Base-by-base conservation (phyloP, 2,888 invertebrate genomes). In the Microctonus aethiopoides region DNA sequence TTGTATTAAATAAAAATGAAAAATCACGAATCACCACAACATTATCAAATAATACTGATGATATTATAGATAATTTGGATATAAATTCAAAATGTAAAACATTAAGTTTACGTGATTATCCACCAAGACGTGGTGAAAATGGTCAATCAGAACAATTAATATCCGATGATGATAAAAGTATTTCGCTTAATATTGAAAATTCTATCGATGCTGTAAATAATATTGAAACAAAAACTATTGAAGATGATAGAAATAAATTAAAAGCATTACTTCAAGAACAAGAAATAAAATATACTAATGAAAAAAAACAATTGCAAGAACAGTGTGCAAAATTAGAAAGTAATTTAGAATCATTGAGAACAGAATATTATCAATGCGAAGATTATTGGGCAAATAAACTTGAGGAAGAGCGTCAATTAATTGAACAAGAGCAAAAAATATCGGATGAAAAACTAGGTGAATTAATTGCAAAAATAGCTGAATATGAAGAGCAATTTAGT, bases 351-450 rank as follows among this genome's bases (percentile, higher is more conserved):
- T 89, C 93, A 80, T 87, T 95, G 87, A 90, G 91, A 78, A 89
- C 89, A 56, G 95, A 95, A 82, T 95, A 94, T 83, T 95, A 95
- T 79, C 91, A 92, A 72, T 94, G 94, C 84, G 96, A 96, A 84
- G 95, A 95, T 84, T 95, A 95, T 87, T 96, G 95, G 95, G 89
- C 91, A 61, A 88, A 88, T 36, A 95, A 95, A 86, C 87, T 95
- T 69, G 91, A 92, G 60, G 94, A 93, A 73, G 95, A 95, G 85
- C 89, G 95, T 32, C 91, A 90, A 74, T 87, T 92, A 68, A 92
- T 91, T 81, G 93, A 92, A 79, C 91, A 92, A 72, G 94, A 95
- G 81, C 94, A 94, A 85, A 90, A 90, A 76, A 90, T 92, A 59
- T 92, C 91, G 73, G 94, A 93, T 83, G 93, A 93, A 78, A 93